Evolutionary conservation across 1,140 invertebrate genomes (phyloP), one percentile per base, ranked within the genome.

Genomic region (Archivesica marissinica): DNA sequence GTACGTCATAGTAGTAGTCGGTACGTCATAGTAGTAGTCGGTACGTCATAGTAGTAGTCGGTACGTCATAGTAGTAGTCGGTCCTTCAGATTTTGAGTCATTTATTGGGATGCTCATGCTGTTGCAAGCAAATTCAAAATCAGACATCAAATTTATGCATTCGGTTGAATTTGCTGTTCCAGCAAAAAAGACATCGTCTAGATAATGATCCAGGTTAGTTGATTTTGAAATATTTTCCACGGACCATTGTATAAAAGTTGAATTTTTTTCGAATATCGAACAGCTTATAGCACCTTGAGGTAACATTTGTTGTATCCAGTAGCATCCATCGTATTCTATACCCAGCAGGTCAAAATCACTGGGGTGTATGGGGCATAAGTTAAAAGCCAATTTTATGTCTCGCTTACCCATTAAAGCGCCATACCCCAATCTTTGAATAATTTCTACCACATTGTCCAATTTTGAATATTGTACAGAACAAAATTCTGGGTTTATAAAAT

Each of bases 111-210:
- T 70, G 41, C n/a, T 47, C 1, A 66, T 38, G n/a, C 39, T 35
- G 35, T 66, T 39, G n/a, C 61, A 66, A 20, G 39, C 33, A 66
- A 23, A 23, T 28, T 70, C 38, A 70, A 70, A 70, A 11, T 0
- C 11, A 6, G 1, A 7, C 6, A 47, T 47, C 23, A 70, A 28
- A 23, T n/a, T 20, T 23, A 20, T 23, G n/a, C 66, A 70, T 13
- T 70, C 66, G 23, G 41, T 70, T 7, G 66, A 25, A 7, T 25
- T 20, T n/a, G 38, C 9, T 17, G 25, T 47, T 25, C 38, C 38
- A 23, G 72, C 47, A 50, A 75, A 30, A n/a, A 75, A 44, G 20
- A 75, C 52, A 54, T 52, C 47, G 25, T 75, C 47, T 25, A 75
- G 25, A 33, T 35, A 75, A 54, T 75, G 72, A 52, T 75, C 47